Evolutionary conservation across 1,140 invertebrate genomes (phyloP).

Genomic region (Potamilus streckersoni): DNA sequence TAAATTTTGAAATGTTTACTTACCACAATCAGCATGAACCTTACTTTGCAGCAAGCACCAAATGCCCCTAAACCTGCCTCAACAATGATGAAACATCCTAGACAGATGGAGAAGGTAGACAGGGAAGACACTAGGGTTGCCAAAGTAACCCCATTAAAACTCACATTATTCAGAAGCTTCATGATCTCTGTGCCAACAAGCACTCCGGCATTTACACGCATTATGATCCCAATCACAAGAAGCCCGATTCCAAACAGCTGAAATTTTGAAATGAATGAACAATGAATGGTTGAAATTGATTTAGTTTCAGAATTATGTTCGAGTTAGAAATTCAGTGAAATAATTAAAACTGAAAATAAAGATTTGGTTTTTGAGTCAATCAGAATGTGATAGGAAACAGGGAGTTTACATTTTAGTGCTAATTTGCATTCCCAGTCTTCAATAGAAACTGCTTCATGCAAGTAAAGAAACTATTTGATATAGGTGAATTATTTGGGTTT

Average conservation of each 20-base stretch:
- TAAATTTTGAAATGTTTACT: constrained; percentile 18
- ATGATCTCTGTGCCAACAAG: constrained; percentile 27
- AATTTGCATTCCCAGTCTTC: too few relatives aligned
- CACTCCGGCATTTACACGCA: constrained; percentile 27
- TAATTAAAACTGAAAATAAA: too few relatives aligned
- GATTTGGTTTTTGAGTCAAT: too few relatives aligned
- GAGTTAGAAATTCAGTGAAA: too few relatives aligned
- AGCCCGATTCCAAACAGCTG: constrained; percentile 39
- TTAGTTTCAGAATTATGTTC: too few relatives aligned
- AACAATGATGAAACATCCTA: constrained; percentile 31
- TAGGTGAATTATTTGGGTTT: too few relatives aligned
- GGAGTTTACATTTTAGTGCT: too few relatives aligned
- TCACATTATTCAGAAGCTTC: constrained; percentile 23
- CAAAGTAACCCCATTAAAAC: constrained; percentile 15
- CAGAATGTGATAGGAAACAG: too few relatives aligned
- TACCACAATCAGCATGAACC: constrained; percentile 25
- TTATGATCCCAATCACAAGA: constrained; percentile 31
- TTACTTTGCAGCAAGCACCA: constrained; percentile 40
- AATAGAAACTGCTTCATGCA: too few relatives aligned
- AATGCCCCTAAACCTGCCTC: constrained; percentile 30
- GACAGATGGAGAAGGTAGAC: constrained; percentile 32
- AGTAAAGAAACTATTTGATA: too few relatives aligned
- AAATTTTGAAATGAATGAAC: not conserved
- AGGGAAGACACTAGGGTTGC: constrained; percentile 27
- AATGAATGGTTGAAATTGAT: too few relatives aligned